Evolutionary conservation across 2,797 vertebrate species (phyloP).

Genomic region (Enteromius trimaculatus): DNA sequence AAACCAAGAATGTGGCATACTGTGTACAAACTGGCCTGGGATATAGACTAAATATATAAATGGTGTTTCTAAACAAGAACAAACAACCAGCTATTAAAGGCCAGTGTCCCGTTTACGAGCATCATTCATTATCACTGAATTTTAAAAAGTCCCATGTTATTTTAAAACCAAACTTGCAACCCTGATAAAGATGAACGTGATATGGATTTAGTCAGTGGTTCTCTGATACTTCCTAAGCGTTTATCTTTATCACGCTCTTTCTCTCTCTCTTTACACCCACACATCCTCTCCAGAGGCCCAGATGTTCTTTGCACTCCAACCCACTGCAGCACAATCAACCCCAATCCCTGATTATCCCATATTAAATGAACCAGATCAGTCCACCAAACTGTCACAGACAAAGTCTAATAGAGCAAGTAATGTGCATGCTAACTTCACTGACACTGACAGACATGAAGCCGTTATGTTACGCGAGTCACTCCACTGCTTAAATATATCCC

Average conservation of each 20-base stretch:
- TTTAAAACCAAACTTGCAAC: neutral
- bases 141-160: neutral
- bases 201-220: neutral
- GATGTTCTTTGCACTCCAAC: constrained; percentile 12
- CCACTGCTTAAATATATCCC: neutral
- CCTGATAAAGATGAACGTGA: neutral
- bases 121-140: neutral
- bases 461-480: neutral
- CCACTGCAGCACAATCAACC: constrained; percentile 10
- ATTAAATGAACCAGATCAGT: constrained; percentile 18
- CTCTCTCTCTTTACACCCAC: neutral
- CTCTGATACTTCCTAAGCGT: neutral
- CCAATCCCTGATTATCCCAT: constrained; percentile 25
- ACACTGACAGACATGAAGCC: neutral
- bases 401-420: neutral
- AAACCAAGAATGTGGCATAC: neutral
- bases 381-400: neutral
- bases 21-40: neutral
- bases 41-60: neutral
- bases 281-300: constrained; percentile 14
- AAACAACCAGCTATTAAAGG: neutral
- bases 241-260: neutral
- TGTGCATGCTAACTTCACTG: neutral
- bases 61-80: neutral
- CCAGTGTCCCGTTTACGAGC: neutral